Base-by-base conservation (phyloP, 2,888 invertebrate genomes). In the Crepidodera aurea region DNA sequence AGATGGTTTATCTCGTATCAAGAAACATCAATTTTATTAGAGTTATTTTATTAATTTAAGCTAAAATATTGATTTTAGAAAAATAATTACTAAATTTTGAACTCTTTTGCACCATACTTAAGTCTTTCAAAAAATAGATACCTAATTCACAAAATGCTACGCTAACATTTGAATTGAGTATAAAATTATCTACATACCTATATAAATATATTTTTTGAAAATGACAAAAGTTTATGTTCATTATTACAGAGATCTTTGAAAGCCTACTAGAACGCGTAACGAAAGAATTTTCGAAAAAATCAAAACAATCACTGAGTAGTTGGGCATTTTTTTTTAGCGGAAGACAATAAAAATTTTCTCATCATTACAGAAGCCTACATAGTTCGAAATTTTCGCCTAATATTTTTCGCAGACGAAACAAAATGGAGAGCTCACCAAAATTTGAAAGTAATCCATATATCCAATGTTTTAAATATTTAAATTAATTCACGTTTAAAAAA, bases 161-260 rank as follows among this genome's bases (percentile, higher is more conserved):
- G 60, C 50, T 55, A 37, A 58, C 53, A 54, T 60, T 62, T 61
- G 54, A 65, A 67, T 65, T 51, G 77, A 79, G 79, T 81, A 80
- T 75, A 81, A 81, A 81, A 80, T 77, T 77, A 76, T 75, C 78
- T 80, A 80, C 75, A 72, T 77, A 78, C 75, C 57, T 48, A 57
- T 57, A 75, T 71, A 71, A 74, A 74, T 74, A 75, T 73, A 67
- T 70, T 63, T 58, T 54, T 54, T 29, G 59, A 74, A 72, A 74
- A 75, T 74, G 77, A 77, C 77, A 76, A 79, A 76, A 61, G 65
- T 67, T 25, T 77, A 77, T 73, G 68, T 74, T 74, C 71, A 69
- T 76, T 72, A 72, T 75, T 73, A 73, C 76, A 79, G 81, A 81
- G 80, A 80, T 81, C 80, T 73, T 81, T 77, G 77, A 77, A 77